Conservation (phyloP, 2,797 vertebrate genomes). For the Zenarchopterus dispar region DNA sequence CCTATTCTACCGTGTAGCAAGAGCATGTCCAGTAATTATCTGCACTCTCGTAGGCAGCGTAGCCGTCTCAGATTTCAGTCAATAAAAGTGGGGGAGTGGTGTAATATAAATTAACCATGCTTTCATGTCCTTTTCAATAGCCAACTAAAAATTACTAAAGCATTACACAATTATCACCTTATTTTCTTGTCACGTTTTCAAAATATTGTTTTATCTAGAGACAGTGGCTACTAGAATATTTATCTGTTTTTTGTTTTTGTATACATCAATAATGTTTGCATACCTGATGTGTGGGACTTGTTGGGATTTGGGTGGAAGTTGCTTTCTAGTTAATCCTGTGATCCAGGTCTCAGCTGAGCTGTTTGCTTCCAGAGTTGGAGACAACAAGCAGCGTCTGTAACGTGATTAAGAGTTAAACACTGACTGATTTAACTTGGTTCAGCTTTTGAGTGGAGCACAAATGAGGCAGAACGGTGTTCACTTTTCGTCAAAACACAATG, state of each 20-base stretch:
- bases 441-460: conserved; percentile 2
- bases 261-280: conserved; percentile 61
- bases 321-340: conserved; percentile 57
- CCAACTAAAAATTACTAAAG: conserved; percentile 79
- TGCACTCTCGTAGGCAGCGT: conserved; percentile 54
- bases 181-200: conserved; percentile 59
- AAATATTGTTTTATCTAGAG: conserved; percentile 61
- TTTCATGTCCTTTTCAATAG: conserved; percentile 69
- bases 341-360: conserved; percentile 38
- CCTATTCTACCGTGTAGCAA: conserved; percentile 52
- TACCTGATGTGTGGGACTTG: conserved; percentile 62
- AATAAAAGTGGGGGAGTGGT: conserved; percentile 53
- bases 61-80: conserved; percentile 50
- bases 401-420: conserved; percentile 35
- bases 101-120: conserved; percentile 73
- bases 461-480: not conserved
- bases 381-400: conserved; percentile 31
- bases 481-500: not conserved
- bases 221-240: conserved; percentile 64
- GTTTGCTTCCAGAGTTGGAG: conserved; percentile 48
- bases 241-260: conserved; percentile 57
- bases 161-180: conserved; percentile 63
- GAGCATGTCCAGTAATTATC: conserved; percentile 64
- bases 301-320: conserved; percentile 55
- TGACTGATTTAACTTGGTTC: not conserved